phyloP scores from a whole-genome alignment of 2,113 vertebrate genomes.

The Rhodinocichla rosea region DNA sequence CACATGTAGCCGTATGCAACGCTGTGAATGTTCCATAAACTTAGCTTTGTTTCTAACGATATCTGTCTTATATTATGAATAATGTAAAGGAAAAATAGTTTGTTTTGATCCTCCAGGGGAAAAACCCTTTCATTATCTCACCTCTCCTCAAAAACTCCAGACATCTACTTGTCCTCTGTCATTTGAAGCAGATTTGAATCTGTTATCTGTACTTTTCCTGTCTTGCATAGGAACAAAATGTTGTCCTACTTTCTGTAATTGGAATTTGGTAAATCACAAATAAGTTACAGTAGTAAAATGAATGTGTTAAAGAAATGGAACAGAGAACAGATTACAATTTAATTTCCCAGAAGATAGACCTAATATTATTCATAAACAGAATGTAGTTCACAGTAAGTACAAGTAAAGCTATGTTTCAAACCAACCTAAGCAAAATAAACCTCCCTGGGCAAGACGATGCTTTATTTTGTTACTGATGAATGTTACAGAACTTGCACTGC shows the following conservation, averaged over 20 bases:
- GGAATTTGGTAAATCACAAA: neutral
- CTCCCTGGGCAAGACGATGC: neutral
- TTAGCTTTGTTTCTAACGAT: neutral
- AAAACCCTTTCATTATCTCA: slow-evolving; percentile 23
- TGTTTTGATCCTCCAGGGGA: slow-evolving; percentile 7
- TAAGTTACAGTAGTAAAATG: neutral
- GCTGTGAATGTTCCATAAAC: neutral
- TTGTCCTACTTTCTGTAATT: slow-evolving; percentile 47
- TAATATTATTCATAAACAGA: neutral
- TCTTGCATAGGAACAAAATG: slow-evolving; percentile 43
- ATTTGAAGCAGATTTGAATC: slow-evolving; percentile 8
- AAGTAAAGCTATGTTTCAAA: slow-evolving; percentile 1
- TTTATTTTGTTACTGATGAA: neutral
- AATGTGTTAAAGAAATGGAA: neutral
- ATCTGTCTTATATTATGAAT: neutral
- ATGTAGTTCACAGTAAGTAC: neutral
- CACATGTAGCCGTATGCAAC: neutral
- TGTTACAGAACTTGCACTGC: neutral
- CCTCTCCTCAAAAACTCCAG: slow-evolving; percentile 7
- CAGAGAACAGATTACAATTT: neutral
- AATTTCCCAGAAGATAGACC: neutral
- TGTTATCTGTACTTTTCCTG: slow-evolving; percentile 44
- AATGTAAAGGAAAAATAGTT: slow-evolving; percentile 4
- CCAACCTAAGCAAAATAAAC: neutral
- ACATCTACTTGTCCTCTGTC: slow-evolving; percentile 39